phyloP scores from a whole-genome alignment of 2,797 vertebrate genomes.

The Prionace glauca region DNA sequence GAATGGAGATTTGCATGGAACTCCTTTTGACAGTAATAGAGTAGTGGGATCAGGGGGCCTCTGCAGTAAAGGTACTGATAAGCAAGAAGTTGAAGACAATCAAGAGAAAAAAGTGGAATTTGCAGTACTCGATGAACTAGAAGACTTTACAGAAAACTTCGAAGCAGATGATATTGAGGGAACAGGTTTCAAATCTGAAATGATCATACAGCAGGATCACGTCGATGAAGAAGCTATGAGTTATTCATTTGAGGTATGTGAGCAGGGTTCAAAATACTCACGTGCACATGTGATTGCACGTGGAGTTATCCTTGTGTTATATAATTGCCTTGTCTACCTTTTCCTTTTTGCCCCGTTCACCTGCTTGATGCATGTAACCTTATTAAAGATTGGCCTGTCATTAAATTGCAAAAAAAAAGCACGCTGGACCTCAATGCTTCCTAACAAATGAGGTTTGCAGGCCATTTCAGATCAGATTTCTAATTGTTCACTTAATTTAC shows the following conservation, averaged over 20 bases:
- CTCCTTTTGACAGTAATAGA: constrained; percentile 62
- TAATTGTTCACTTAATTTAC: not conserved
- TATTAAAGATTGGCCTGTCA: not conserved
- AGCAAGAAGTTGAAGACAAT: constrained; percentile 74
- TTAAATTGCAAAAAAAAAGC: not conserved
- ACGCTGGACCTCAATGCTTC: not conserved
- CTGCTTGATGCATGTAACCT: not conserved
- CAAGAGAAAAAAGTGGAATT: constrained; percentile 96
- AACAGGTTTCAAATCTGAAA: constrained; percentile 83
- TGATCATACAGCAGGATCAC: constrained; percentile 85
- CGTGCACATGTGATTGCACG: constrained; percentile 18
- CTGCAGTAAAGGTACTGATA: constrained; percentile 52
- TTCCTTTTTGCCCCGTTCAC: not conserved
- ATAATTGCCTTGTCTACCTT: not conserved
- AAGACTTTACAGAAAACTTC: constrained; percentile 93
- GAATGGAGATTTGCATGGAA: constrained; percentile 81
- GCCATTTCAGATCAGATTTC: not conserved
- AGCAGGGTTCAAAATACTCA: constrained; percentile 35
- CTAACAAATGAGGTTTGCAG: not conserved
- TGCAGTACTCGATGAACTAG: constrained; percentile 95
- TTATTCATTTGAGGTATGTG: constrained; percentile 87
- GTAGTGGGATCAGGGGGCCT: constrained; percentile 58
- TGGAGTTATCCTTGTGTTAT: not conserved
- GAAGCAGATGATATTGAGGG: constrained; percentile 78
- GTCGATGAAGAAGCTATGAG: constrained; percentile 77